Evolutionary conservation across 2,888 invertebrate species (phyloP).

Genomic region (Doris montereyensis): DNA sequence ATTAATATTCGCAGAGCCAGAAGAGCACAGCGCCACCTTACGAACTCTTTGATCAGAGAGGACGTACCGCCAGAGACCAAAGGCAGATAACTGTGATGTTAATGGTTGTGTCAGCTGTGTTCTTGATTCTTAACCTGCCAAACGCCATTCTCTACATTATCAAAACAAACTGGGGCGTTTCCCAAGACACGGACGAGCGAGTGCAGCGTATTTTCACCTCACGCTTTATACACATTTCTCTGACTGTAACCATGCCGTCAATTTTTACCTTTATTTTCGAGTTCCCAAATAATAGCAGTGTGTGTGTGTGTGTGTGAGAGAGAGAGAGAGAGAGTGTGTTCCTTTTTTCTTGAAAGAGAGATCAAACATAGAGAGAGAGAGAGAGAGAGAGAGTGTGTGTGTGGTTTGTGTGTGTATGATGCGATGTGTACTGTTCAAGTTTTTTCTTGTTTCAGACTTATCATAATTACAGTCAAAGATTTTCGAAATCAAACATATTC

Average conservation of each 20-base stretch:
- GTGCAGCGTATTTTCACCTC: slow-evolving; percentile 41
- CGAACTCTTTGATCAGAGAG: slow-evolving; percentile 50
- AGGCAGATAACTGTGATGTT: slow-evolving; percentile 63
- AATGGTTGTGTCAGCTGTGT: slow-evolving; percentile 56
- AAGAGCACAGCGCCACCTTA: slow-evolving; percentile 43
- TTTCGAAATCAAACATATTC: too few species aligned
- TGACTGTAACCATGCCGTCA: slow-evolving; percentile 37
- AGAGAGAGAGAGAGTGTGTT: too few species aligned
- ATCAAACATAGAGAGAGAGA: too few species aligned
- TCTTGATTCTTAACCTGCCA: slow-evolving; percentile 57
- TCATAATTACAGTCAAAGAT: too few species aligned
- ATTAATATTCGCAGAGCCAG: slow-evolving; percentile 48
- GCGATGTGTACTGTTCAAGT: too few species aligned
- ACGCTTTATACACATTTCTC: slow-evolving; percentile 17
- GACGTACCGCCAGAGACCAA: slow-evolving; percentile 53
- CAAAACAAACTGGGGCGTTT: slow-evolving; percentile 47
- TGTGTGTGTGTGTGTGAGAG: too few species aligned
- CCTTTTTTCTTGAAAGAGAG: too few species aligned
- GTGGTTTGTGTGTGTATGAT: too few species aligned
- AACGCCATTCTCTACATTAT: slow-evolving; percentile 59
- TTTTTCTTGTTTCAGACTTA: too few species aligned
- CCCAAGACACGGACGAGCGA: slow-evolving; percentile 45
- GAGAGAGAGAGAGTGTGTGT: too few species aligned
- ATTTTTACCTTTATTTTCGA: slow-evolving; percentile 39
- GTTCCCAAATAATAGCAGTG: slow-evolving; percentile 27